Evolutionary conservation across 2,888 invertebrate genomes (phyloP), one percentile per base, ranked within the genome.

Genomic region (Pachydiplax longipennis): DNA sequence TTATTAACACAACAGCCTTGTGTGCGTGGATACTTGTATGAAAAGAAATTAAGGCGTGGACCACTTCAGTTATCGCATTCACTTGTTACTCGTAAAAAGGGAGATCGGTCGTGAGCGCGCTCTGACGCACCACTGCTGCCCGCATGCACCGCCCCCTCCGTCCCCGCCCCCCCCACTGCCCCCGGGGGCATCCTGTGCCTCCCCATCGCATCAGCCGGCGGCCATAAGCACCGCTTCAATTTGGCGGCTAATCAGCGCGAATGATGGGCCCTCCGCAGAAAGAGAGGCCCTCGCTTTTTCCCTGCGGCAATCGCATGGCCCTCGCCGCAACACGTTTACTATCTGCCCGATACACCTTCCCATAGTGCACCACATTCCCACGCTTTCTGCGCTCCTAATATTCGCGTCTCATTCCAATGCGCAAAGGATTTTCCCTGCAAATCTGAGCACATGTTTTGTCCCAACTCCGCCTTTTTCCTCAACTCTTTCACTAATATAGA

Each of bases 171-270:
- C 25, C 25, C 35, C 31, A 18, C 44, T n/a, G 6, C 82, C 81
- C 5, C 37, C 81, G 40, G 37, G 40, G 81, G 81, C 5, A 81
- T n/a, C n/a, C n/a, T n/a, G n/a, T 44, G 18, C 81, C 37, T 80
- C 80, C 12, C 80, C 80, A 80, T 80, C 80, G 80, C 80, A 40
- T 81, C 35, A 35, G 31, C 81, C 40, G 18, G 13, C 22, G 81
- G 81, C 81, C 81, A 81, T 81, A 81, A 44, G 81, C 81, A 81
- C 81, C 81, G 81, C 81, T 44, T 81, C 81, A 81, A 81, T 81
- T 81, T 81, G 81, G 37, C 40, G 40, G 81, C 44, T 81, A 81
- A 81, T 81, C 82, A 44, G 44, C 48, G 82, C 37, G 82, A 82
- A 48, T 44, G 44, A 82, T 82, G 82, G 82, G 48, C 81, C 81